Evolutionary conservation across 2,797 vertebrate genomes (phyloP).

Genomic region (Rhinella marina): DNA sequence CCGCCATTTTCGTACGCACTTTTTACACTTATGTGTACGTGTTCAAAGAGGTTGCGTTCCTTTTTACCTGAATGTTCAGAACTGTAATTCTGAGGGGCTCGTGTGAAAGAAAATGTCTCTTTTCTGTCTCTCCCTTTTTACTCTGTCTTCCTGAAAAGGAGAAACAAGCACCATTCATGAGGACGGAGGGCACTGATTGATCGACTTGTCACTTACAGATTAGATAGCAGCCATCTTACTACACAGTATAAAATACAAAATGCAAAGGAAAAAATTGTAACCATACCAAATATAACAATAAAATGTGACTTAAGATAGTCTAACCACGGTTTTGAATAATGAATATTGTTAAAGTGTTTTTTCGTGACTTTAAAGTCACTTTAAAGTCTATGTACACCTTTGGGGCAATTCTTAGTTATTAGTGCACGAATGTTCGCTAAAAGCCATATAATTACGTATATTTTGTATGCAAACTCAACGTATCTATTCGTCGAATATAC

Average conservation of each 20-base stretch:
- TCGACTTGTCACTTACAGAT: constrained; percentile 70
- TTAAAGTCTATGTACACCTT: too few species aligned
- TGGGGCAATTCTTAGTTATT: too few species aligned
- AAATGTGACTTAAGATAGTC: neutral
- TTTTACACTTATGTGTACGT: too few species aligned
- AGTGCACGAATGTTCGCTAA: too few species aligned
- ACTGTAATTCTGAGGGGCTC: constrained; percentile 86
- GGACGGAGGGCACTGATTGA: constrained; percentile 65
- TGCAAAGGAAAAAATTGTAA: neutral
- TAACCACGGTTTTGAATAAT: neutral
- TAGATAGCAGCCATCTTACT: constrained; percentile 69
- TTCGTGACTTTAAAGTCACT: too few species aligned
- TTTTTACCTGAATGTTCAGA: constrained; percentile 90
- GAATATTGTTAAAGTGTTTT: neutral
- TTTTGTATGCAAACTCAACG: too few species aligned
- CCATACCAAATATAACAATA: neutral
- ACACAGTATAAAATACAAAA: constrained; percentile 67
- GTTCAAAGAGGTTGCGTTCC: too few species aligned
- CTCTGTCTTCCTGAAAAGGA: constrained; percentile 63
- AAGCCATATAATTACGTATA: too few species aligned
- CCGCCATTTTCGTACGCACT: too few species aligned
- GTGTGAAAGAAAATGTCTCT: constrained; percentile 82
- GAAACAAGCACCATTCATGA: constrained; percentile 73
- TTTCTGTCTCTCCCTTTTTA: constrained; percentile 54
- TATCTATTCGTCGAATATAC: too few species aligned